Base-by-base conservation (phyloP, 2,113 vertebrate genomes). In the Calcarius ornatus region DNA sequence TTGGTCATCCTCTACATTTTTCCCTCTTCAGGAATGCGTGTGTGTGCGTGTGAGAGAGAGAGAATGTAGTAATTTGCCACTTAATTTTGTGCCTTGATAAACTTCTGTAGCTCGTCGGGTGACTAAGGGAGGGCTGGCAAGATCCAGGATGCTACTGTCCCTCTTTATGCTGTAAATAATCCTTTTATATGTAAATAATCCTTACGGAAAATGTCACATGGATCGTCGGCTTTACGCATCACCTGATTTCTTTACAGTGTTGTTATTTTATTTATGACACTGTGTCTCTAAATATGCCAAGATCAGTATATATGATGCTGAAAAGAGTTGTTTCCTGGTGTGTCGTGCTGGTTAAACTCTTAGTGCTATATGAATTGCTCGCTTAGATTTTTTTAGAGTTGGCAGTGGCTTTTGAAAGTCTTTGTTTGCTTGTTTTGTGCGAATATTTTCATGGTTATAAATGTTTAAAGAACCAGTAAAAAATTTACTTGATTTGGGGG, bases 281-380 rank as follows among this genome's bases (percentile, higher is more conserved):
- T 6, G 7, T 24, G 3, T 33, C 5, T 45, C 33, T 51, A 5
- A 30, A 5, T 50, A 43, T 50, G 20, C 51, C 8, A 6, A 66
- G 9, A 33, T 28, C 23, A 24, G 15, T 20, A 15, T 25, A 6
- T 15, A 21, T 20, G 9, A 15, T 59, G 12, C 20, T 24, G 30
- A 19, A 77, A 72, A 47, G 0, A 65, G 30, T 12, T 37, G 2
- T 73, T 68, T 40, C 18, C 13, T 38, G 5, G 5, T 68, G 43
- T 72, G 40, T 20, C 8, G 3, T 4, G 6, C 53, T 45, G 3
- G 2, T 63, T 78, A 66, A 80, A 28, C n/a, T 66, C 15, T 43
- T 57, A 28, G 23, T 48, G 16, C 14, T 47, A 0, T 0, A 0
- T 45, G 11, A 27, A 18, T 22, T 14, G 54, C 12, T 42, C 11